These are phyloP conservation scores for Theretra japonica DNA, from an alignment of 2,888 invertebrate genomes.

Conservation along the genomic window DNA sequence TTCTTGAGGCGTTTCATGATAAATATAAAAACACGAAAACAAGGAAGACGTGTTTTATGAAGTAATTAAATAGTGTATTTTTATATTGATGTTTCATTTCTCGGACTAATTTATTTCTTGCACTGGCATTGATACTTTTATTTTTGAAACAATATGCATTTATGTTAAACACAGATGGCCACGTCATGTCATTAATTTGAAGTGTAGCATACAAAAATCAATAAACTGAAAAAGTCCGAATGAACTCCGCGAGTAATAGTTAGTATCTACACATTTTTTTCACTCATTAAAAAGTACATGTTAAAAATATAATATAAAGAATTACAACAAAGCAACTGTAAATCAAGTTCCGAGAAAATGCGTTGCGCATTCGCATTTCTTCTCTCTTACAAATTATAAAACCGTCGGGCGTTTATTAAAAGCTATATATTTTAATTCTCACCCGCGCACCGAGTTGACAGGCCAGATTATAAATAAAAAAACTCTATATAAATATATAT, in stretches of 20 bases:
- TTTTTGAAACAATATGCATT: no score
- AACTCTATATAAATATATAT: constrained; percentile 34
- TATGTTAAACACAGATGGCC: neutral
- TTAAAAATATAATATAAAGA: constrained; percentile 46
- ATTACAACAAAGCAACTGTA: constrained; percentile 54
- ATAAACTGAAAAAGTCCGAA: constrained; percentile 9
- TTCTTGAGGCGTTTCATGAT: neutral
- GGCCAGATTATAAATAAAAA: constrained; percentile 49
- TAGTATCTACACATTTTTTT: constrained; percentile 28
- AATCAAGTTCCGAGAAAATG: constrained; percentile 56
- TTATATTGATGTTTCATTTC: neutral
- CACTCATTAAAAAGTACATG: constrained; percentile 32
- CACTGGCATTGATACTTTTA: no score
- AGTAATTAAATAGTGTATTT: constrained; percentile 1
- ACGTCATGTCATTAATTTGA: neutral
- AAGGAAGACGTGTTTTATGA: neutral
- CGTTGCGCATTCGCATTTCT: constrained; percentile 42
- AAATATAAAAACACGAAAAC: neutral
- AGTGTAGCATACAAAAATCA: neutral
- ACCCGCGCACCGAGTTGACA: constrained; percentile 46
- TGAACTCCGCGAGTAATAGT: neutral
- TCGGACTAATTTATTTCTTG: no score
- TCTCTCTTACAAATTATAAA: constrained; percentile 30
- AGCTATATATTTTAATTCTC: constrained; percentile 54
- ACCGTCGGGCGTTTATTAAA: constrained; percentile 43